Conservation (phyloP, 23 tunicate genomes). For the Ciona savignyi region DNA sequence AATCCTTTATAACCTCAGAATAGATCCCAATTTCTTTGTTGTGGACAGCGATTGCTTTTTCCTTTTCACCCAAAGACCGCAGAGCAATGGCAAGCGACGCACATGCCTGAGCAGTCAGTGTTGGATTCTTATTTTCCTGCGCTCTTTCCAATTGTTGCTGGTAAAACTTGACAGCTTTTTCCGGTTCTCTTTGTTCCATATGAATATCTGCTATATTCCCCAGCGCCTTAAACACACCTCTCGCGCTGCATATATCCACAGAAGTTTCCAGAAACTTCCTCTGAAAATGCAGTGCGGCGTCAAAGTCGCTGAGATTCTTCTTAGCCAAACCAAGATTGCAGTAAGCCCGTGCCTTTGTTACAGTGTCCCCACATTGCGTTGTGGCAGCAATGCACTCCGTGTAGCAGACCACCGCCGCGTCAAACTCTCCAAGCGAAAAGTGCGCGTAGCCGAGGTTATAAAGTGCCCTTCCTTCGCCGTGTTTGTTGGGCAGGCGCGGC, state of each 20-base stretch:
- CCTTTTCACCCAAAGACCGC: constrained; percentile 17
- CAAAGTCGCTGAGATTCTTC: constrained; percentile 28
- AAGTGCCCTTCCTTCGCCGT: constrained; percentile 52
- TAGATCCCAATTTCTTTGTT: constrained; percentile 41
- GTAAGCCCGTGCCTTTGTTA: constrained; percentile 68
- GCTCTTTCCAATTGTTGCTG: constrained; percentile 47
- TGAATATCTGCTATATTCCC: constrained; percentile 76
- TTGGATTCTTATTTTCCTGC: constrained; percentile 19
- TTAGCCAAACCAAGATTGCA: constrained; percentile 76
- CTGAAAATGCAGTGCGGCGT: constrained; percentile 55
- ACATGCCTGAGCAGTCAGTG: constrained; percentile 47
- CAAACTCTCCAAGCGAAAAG: constrained; percentile 33
- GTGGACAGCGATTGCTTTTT: constrained; percentile 27
- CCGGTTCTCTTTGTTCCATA: constrained; percentile 15
- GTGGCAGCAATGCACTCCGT: constrained; percentile 40
- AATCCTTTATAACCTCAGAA: constrained; percentile 33
- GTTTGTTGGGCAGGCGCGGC: not conserved
- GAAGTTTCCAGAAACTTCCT: constrained; percentile 33
- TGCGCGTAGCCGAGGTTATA: constrained; percentile 79
- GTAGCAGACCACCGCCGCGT: constrained; percentile 42
- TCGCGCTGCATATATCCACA: constrained; percentile 39
- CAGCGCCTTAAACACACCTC: constrained; percentile 66
- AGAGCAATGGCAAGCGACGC: constrained; percentile 39
- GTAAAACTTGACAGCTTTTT: constrained; percentile 34
- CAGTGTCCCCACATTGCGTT: constrained; percentile 19